Evolutionary conservation across 1,140 invertebrate genomes (phyloP).

Genomic region (Harpegnathos saltator): DNA sequence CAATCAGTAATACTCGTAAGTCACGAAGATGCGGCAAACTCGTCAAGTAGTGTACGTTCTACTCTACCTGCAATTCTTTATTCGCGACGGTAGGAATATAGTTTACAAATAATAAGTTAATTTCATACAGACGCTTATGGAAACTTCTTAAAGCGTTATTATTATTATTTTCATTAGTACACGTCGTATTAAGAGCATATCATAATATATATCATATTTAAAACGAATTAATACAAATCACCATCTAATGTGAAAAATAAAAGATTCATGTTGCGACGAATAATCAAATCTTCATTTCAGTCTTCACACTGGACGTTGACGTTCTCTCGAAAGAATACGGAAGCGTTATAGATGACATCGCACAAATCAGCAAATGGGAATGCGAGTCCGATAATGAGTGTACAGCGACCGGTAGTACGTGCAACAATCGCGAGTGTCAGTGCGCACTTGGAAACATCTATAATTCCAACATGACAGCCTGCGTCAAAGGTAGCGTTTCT

Average conservation of each 20-base stretch:
- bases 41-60: conserved; percentile 5
- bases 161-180: neutral
- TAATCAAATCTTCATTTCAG: conserved; percentile 27
- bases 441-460: conserved; percentile 64
- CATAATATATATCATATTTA: neutral
- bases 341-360: neutral
- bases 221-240: neutral
- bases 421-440: conserved; percentile 59
- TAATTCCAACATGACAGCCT: conserved; percentile 66
- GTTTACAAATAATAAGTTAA: too few relatives aligned
- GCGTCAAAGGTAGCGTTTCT: conserved; percentile 66
- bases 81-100: conserved; percentile 14
- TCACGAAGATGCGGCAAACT: conserved; percentile 13
- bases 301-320: neutral
- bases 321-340: neutral
- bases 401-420: conserved; percentile 30
- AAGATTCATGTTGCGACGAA: neutral
- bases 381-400: conserved; percentile 59
- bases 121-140: too few relatives aligned
- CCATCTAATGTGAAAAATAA: neutral
- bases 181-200: too few relatives aligned
- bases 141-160: too few relatives aligned
- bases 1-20: neutral
- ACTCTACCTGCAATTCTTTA: conserved; percentile 22
- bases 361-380: conserved; percentile 8